Percentiles rank a stretch among this genome's conserved stretches.
phyloP scores from a whole-genome alignment of 2,113 vertebrate genomes.

The Percopsis transmontana region DNA sequence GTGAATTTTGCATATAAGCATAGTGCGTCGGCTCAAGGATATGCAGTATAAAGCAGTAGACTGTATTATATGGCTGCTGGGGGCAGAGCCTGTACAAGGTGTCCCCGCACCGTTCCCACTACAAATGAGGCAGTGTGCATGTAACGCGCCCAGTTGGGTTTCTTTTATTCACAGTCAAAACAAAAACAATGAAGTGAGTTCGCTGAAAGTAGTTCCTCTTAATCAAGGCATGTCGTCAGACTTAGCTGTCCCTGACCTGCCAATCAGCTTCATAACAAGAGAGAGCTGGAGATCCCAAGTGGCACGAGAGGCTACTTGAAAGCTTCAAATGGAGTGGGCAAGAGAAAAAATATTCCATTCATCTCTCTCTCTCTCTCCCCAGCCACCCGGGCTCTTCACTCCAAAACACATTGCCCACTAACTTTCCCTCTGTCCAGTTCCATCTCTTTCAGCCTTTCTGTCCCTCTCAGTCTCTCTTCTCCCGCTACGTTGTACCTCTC shows the following conservation, averaged over 20 bases:
- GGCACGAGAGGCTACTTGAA: conserved; percentile 28
- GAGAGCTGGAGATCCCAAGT: conserved; percentile 8
- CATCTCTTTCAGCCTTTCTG: conserved; percentile 8
- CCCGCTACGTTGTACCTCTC: not conserved
- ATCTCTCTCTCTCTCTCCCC: conserved; percentile 29
- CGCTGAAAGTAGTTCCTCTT: no score
- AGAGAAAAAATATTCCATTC: conserved; percentile 27
- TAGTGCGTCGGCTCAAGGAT: no score
- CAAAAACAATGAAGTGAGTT: no score
- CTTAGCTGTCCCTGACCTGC: not conserved
- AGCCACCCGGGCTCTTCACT: conserved; percentile 6
- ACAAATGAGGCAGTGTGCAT: no score
- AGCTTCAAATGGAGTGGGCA: conserved; percentile 13
- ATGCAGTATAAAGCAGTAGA: no score
- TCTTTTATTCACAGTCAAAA: no score
- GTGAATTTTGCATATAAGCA: no score
- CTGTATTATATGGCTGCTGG: no score
- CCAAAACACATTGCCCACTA: not conserved
- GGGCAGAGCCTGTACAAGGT: no score
- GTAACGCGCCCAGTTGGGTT: no score
- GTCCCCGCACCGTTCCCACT: no score
- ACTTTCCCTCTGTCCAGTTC: conserved; percentile 12
- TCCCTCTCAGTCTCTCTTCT: not conserved
- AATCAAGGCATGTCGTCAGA: not conserved
- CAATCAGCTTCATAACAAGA: conserved; percentile 14